These are phyloP conservation scores for Anolis carolinensis DNA, from an alignment of 2,113 vertebrate species.

Conservation along the genomic window DNA sequence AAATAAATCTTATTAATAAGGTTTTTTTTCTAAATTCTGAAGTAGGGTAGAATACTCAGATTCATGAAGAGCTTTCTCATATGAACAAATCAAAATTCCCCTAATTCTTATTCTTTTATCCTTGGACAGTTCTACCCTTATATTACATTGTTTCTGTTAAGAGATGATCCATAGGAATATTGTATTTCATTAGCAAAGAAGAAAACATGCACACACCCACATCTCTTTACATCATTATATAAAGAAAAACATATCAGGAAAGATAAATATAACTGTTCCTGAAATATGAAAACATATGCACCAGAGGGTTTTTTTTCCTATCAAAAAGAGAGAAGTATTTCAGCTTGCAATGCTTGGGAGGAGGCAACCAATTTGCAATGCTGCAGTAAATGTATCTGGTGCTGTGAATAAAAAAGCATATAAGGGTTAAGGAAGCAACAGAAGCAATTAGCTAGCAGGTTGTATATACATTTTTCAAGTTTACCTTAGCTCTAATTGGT, in stretches of 20 bases:
- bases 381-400: neutral
- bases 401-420: neutral
- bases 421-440: rapidly evolving
- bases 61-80: neutral
- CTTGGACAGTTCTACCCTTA: neutral
- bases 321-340: neutral
- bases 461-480: neutral
- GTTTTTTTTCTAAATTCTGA: neutral
- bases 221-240: neutral
- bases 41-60: neutral
- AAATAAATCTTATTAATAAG: too few species aligned
- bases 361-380: too few species aligned
- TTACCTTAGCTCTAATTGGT: neutral
- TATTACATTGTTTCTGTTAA: neutral
- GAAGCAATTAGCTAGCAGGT: neutral
- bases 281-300: neutral
- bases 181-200: neutral
- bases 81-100: neutral
- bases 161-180: neutral
- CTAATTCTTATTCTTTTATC: neutral
- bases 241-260: neutral
- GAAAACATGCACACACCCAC: neutral
- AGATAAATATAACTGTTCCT: neutral
- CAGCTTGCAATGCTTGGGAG: neutral
- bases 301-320: neutral